Evolutionary conservation across 1,140 invertebrate species (phyloP).

Genomic region (Formica exsecta): DNA sequence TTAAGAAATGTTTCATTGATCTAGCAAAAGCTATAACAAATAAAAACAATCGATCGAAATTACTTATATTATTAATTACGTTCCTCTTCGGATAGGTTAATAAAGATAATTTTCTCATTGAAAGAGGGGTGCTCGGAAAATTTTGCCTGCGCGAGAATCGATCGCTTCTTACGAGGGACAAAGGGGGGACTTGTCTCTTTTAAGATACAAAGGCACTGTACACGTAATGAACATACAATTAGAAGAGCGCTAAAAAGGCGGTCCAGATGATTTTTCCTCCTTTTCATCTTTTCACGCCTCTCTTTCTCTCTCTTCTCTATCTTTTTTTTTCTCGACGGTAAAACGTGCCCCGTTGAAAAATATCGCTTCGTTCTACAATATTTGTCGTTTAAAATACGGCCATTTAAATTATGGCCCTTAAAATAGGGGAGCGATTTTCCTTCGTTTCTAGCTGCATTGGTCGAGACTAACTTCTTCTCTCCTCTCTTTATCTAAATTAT

Average conservation of each 20-base stretch:
- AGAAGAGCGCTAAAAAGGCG: conserved; percentile 77
- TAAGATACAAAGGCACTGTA: conserved; percentile 85
- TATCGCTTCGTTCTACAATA: conserved; percentile 73
- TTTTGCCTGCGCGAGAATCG: background rate
- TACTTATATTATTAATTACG: background rate
- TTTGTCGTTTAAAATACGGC: conserved; percentile 65
- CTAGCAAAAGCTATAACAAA: background rate
- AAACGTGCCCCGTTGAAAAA: conserved; percentile 80
- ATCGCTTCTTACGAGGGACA: conserved; percentile 32
- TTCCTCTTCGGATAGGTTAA: background rate
- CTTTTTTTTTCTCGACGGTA: conserved; percentile 71
- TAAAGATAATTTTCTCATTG: conserved; percentile 10
- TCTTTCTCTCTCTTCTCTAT: background rate
- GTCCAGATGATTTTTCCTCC: conserved; percentile 64
- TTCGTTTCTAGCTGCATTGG: conserved; percentile 77
- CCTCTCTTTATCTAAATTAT: conserved; percentile 51
- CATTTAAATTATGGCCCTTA: conserved; percentile 74
- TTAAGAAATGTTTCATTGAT: background rate
- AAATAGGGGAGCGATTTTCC: conserved; percentile 75
- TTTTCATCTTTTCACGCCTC: conserved; percentile 7
- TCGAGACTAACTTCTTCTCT: conserved; percentile 69
- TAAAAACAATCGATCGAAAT: conserved; percentile 15
- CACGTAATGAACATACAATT: conserved; percentile 80
- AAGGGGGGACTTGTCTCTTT: conserved; percentile 60
- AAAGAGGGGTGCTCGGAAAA: conserved; percentile 16